Conservation (phyloP, 2,888 invertebrate genomes). For the Rapana venosa region DNA sequence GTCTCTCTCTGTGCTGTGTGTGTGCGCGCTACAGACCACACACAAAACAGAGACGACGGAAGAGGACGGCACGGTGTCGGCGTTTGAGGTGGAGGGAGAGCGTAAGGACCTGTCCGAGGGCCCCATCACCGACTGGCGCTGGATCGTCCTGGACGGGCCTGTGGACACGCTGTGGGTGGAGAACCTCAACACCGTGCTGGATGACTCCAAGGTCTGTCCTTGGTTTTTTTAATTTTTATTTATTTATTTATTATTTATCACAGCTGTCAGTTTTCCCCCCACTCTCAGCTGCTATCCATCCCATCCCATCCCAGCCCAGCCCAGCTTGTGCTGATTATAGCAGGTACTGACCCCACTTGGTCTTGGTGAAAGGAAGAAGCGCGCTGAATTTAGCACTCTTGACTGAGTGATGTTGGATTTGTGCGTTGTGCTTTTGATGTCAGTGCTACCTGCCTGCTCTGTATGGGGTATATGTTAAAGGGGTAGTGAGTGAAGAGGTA, state of each 20-base stretch:
- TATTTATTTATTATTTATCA: background rate
- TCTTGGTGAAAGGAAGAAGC: no score
- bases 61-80: slow-evolving; percentile 34
- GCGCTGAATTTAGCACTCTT: no score
- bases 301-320: no score
- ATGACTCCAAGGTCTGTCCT: slow-evolving; percentile 72
- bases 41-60: slow-evolving; percentile 42
- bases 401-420: no score
- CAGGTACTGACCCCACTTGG: no score
- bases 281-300: no score
- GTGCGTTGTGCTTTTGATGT: background rate
- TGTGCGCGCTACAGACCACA: slow-evolving; percentile 43
- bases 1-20: no score
- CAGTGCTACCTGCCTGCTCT: no score
- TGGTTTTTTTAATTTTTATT: background rate
- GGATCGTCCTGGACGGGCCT: slow-evolving; percentile 78
- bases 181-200: slow-evolving; percentile 78
- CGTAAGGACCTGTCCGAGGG: slow-evolving; percentile 57
- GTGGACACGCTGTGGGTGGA: slow-evolving; percentile 79
- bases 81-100: slow-evolving; percentile 53
- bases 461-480: background rate
- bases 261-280: no score
- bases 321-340: no score
- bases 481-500: background rate
- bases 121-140: slow-evolving; percentile 72